phyloP scores from a whole-genome alignment of 2,888 invertebrate species.

The Trachelus tabidus region DNA sequence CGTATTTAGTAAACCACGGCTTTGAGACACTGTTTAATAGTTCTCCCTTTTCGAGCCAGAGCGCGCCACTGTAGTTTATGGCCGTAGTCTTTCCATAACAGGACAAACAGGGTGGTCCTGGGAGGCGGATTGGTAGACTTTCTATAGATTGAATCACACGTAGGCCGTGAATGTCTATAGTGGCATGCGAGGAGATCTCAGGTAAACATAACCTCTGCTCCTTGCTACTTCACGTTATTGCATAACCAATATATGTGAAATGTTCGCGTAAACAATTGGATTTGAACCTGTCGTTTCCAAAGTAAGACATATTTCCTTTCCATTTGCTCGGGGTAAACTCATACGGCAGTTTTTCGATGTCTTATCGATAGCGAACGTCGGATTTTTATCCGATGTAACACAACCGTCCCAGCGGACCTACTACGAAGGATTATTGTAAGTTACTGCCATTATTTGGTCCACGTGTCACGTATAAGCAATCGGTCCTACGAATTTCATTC shows the following conservation, averaged over 20 bases:
- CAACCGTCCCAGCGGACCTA: not conserved
- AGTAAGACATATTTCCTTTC: not conserved
- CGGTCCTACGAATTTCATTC: not conserved
- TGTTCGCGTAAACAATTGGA: not conserved
- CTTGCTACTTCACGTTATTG: not conserved
- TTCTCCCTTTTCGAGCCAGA: not conserved
- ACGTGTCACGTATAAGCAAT: not conserved
- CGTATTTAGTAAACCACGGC: not conserved
- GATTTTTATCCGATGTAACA: not conserved
- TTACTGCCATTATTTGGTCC: not conserved
- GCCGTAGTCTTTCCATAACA: not conserved
- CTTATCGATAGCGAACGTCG: not conserved
- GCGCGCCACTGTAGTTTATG: not conserved
- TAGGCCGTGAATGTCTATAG: not conserved
- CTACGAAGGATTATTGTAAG: not conserved
- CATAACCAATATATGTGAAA: not conserved
- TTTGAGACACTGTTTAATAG: not conserved
- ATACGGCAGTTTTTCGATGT: not conserved
- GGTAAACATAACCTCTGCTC: not conserved
- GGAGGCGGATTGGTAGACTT: not conserved
- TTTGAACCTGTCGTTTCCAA: not conserved
- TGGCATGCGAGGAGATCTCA: not conserved
- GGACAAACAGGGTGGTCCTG: not conserved
- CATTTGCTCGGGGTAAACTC: not conserved
- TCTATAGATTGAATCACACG: not conserved